phyloP scores from a whole-genome alignment of 2,797 vertebrate genomes.

The Zenarchopterus dispar region DNA sequence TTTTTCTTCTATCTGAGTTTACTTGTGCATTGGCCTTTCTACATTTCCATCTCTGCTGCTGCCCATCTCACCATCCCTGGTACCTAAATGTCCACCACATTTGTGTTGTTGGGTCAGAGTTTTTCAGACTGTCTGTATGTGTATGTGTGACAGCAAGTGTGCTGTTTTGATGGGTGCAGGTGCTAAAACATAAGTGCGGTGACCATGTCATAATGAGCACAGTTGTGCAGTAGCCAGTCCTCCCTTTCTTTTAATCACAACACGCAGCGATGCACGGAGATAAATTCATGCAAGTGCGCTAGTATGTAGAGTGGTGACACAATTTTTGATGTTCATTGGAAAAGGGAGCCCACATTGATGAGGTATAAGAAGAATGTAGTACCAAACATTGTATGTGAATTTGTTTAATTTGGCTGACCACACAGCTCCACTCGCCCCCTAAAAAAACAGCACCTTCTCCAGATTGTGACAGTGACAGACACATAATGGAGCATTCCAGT shows the following conservation, averaged over 20 bases:
- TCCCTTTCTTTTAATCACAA: constrained; percentile 44
- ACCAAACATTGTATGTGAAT: constrained; percentile 7
- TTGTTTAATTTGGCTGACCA: constrained; percentile 29
- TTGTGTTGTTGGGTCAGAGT: constrained; percentile 45
- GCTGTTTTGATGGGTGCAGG: constrained; percentile 67
- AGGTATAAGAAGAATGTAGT: constrained; percentile 10
- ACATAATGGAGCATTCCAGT: constrained; percentile 24
- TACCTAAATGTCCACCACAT: constrained; percentile 37
- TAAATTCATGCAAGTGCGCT: constrained; percentile 46
- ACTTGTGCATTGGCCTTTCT: constrained; percentile 13
- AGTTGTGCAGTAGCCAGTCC: constrained; percentile 44
- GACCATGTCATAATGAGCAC: constrained; percentile 74
- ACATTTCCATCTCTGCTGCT: constrained; percentile 14
- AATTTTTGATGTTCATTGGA: constrained; percentile 14
- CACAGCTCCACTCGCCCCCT: constrained; percentile 15
- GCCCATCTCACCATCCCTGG: constrained; percentile 32
- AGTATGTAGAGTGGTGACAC: constrained; percentile 34
- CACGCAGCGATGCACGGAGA: constrained; percentile 13
- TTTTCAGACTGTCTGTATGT: constrained; percentile 33
- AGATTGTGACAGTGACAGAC: constrained; percentile 26
- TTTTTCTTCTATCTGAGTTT: constrained; percentile 32
- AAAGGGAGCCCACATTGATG: constrained; percentile 6
- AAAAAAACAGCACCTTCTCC: constrained; percentile 21
- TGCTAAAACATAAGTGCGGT: constrained; percentile 71
- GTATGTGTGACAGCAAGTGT: constrained; percentile 42